Percentiles rank a stretch among this genome's conserved stretches.
phyloP scores from a whole-genome alignment of 2,113 vertebrate genomes.

The Mesitornis unicolor region DNA sequence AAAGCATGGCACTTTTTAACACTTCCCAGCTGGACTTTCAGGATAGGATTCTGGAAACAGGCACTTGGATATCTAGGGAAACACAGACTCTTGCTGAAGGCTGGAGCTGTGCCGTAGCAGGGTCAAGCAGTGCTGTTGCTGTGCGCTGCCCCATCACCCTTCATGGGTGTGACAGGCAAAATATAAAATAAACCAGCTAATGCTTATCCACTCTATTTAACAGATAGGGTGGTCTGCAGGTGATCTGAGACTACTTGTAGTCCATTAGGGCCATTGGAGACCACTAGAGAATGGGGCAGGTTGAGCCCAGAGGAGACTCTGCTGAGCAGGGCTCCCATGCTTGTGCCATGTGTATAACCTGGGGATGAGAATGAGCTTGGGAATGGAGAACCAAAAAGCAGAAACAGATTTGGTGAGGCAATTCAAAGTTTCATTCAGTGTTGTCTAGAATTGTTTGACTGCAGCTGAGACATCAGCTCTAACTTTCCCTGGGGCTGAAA shows the following conservation, averaged over 20 bases:
- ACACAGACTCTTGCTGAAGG: not conserved
- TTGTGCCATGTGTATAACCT: not conserved
- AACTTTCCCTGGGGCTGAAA: not conserved
- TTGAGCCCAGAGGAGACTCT: not conserved
- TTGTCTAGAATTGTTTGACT: not conserved
- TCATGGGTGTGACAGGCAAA: not conserved
- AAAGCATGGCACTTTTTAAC: not conserved
- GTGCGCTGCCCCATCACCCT: not conserved
- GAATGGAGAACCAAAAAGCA: not conserved
- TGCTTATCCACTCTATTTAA: not conserved
- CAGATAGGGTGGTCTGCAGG: not conserved
- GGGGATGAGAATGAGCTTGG: not conserved
- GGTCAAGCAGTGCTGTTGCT: accelerated
- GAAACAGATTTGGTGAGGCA: not conserved
- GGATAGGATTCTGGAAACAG: not conserved
- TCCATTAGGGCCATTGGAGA: not conserved
- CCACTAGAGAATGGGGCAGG: accelerated
- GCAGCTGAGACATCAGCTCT: not conserved
- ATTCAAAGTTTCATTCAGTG: not conserved
- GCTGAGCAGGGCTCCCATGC: not conserved
- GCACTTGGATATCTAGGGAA: not conserved
- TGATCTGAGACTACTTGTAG: not conserved
- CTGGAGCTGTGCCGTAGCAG: not conserved
- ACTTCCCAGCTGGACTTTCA: not conserved
- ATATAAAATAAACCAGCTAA: not conserved